Conservation (phyloP, 2,113 vertebrate species). For the Caloenas nicobarica region DNA sequence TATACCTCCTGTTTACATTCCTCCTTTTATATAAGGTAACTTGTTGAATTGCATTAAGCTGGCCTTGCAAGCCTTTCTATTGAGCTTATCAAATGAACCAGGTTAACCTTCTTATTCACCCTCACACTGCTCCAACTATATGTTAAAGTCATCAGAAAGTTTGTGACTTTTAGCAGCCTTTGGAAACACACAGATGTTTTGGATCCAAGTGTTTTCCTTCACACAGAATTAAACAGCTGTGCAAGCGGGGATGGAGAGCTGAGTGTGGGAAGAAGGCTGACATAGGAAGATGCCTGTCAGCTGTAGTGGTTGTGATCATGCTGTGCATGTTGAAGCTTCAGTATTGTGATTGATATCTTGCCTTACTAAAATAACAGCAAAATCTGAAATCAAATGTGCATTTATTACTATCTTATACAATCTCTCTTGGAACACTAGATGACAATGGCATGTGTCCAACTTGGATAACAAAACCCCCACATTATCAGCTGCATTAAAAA, state of each 20-base stretch:
- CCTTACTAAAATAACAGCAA: not conserved
- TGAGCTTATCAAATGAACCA: not conserved
- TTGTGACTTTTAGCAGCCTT: not conserved
- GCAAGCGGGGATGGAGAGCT: not conserved
- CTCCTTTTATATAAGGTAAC: not conserved
- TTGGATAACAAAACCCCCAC: rapidly evolving
- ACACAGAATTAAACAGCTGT: not conserved
- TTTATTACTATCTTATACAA: not conserved
- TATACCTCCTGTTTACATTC: not conserved
- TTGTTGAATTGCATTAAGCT: not conserved
- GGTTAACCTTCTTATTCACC: not conserved
- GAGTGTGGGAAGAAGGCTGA: not conserved
- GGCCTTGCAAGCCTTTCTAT: not conserved
- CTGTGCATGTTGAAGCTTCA: not conserved
- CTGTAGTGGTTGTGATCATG: not conserved
- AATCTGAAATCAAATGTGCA: slow-evolving; percentile 7
- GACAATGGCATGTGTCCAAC: not conserved
- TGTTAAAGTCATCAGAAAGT: not conserved
- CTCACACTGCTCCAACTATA: not conserved
- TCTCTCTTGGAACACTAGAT: not conserved
- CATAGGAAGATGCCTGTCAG: not conserved
- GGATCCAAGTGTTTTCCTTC: not conserved
- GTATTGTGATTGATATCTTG: not conserved
- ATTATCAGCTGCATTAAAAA: not conserved
- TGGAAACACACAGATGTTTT: not conserved